Evolutionary conservation across 1,140 invertebrate genomes (phyloP).

Genomic region (Drosophila navojoa): DNA sequence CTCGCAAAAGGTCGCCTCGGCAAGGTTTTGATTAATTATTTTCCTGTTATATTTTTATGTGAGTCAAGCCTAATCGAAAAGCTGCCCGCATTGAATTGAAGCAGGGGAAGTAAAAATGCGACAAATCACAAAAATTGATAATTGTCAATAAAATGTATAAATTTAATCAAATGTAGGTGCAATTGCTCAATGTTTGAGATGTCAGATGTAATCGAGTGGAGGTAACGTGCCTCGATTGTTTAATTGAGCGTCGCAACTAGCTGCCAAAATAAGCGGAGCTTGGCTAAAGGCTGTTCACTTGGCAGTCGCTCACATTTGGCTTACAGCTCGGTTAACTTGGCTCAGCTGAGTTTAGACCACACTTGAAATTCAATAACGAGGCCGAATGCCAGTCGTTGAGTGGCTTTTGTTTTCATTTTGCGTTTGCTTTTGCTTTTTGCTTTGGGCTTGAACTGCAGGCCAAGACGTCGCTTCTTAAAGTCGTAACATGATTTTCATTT

Average conservation of each 20-base stretch:
- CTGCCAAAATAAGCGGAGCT: slow-evolving; percentile 1
- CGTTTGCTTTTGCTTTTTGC: no score
- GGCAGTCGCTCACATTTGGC: slow-evolving; percentile 21
- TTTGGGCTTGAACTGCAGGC: slow-evolving; percentile 24
- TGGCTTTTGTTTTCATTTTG: slow-evolving; percentile 3
- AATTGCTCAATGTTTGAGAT: slow-evolving; percentile 10
- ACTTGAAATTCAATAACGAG: slow-evolving; percentile 76
- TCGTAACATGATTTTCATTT: slow-evolving; percentile 3
- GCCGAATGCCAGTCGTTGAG: slow-evolving; percentile 33
- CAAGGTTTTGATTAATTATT: slow-evolving; percentile 19
- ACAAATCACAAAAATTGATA: no score
- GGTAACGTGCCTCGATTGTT: slow-evolving; percentile 26
- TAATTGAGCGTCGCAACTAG: slow-evolving; percentile 13
- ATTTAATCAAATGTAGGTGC: background rate
- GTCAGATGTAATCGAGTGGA: slow-evolving; percentile 20
- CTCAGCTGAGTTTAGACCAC: slow-evolving; percentile 36
- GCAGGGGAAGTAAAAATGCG: no score
- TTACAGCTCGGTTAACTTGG: slow-evolving; percentile 4
- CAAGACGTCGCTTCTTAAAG: slow-evolving; percentile 9
- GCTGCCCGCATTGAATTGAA: no score
- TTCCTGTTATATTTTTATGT: background rate
- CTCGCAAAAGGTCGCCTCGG: background rate
- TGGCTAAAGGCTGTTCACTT: slow-evolving; percentile 1
- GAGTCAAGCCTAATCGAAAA: slow-evolving; percentile 6
- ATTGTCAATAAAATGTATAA: background rate